phyloP scores from a whole-genome alignment of 1,140 invertebrate species.

The Megalonaias nervosa region DNA sequence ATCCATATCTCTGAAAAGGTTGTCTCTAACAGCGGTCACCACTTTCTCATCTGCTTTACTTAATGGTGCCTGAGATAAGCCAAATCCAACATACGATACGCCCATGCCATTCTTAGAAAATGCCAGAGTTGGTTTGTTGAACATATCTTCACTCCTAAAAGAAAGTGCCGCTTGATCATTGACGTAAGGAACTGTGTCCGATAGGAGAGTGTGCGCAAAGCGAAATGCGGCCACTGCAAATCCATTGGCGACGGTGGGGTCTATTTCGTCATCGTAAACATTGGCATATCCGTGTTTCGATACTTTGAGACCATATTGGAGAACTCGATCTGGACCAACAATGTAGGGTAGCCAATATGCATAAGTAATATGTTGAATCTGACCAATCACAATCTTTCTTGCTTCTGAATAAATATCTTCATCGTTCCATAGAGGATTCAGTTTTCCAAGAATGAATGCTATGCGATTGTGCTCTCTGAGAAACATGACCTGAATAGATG shows the following conservation, averaged over 20 bases:
- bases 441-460: constrained; percentile 79
- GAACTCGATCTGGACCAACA: constrained; percentile 73
- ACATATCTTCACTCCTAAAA: constrained; percentile 18
- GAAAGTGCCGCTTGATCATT: constrained; percentile 7
- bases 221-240: constrained; percentile 96
- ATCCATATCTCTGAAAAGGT: constrained; percentile 32
- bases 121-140: constrained; percentile 26
- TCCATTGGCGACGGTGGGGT: constrained; percentile 92
- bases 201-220: constrained; percentile 95
- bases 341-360: constrained; percentile 89
- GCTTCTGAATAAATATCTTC: constrained; percentile 94
- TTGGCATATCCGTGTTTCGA: neutral
- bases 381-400: constrained; percentile 82
- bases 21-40: constrained; percentile 24
- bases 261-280: constrained; percentile 81
- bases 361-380: constrained; percentile 84
- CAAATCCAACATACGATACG: constrained; percentile 21
- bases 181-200: constrained; percentile 18
- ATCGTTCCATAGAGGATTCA: constrained; percentile 96
- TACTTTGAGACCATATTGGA: constrained; percentile 13
- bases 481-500: constrained; percentile 96
- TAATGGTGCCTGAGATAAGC: constrained; percentile 16
- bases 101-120: constrained; percentile 22
- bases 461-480: constrained; percentile 95
- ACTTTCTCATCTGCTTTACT: constrained; percentile 26